Evolutionary conservation across 2,797 vertebrate genomes (phyloP).

Genomic region (Menidia menidia): DNA sequence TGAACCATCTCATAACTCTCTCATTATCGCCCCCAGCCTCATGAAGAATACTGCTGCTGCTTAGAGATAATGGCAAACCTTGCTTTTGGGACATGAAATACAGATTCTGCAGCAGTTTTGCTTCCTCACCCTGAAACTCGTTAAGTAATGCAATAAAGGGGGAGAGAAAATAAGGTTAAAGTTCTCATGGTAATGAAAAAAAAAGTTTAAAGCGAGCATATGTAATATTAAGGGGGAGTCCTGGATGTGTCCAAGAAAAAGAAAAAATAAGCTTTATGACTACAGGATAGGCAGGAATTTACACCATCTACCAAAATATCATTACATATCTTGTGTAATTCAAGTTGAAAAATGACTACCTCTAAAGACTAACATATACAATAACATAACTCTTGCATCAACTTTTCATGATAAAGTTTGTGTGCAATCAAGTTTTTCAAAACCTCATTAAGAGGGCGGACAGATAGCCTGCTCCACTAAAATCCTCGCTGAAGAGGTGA

Average conservation of each 20-base stretch:
- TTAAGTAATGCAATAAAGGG: slow-evolving; percentile 59
- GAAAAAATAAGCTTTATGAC: background rate
- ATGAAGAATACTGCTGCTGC: slow-evolving; percentile 57
- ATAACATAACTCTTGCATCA: slow-evolving; percentile 5
- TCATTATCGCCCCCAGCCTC: slow-evolving; percentile 78
- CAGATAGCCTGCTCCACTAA: slow-evolving; percentile 26
- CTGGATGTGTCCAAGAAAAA: slow-evolving; percentile 1
- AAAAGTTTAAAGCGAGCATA: slow-evolving; percentile 33
- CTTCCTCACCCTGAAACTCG: slow-evolving; percentile 43
- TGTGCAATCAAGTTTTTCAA: slow-evolving; percentile 1
- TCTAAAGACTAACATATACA: background rate
- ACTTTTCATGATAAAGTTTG: slow-evolving; percentile 32
- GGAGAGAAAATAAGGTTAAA: slow-evolving; percentile 59
- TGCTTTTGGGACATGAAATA: slow-evolving; percentile 65
- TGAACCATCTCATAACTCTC: slow-evolving; percentile 81
- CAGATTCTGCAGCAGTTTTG: slow-evolving; percentile 50
- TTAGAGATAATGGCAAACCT: slow-evolving; percentile 39
- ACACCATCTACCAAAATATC: background rate
- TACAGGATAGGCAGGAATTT: slow-evolving; percentile 22
- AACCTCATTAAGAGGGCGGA: slow-evolving; percentile 28
- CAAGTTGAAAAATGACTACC: slow-evolving; percentile 1
- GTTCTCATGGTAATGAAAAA: slow-evolving; percentile 41
- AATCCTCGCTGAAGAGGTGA: slow-evolving; percentile 38
- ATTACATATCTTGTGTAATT: slow-evolving; percentile 17
- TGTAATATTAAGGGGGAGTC: slow-evolving; percentile 38